Evolutionary conservation across 2,113 vertebrate species (phyloP), one percentile per base, ranked within the genome.

Genomic region (Furnarius figulus): DNA sequence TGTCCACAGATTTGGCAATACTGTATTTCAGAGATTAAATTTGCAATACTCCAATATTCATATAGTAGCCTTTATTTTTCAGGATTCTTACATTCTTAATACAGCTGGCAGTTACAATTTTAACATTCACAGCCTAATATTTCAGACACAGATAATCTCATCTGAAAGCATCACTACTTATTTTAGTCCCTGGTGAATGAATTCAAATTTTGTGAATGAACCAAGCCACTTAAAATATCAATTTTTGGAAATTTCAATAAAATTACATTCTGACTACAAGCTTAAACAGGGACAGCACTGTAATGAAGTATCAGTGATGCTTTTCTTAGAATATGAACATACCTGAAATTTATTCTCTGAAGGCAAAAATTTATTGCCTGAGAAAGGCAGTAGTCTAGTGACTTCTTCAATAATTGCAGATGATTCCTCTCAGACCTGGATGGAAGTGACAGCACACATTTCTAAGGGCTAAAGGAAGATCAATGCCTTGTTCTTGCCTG

Each of bases 391-490:
- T 14, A 62, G 15, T 8, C 24, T 73, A 46, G 21, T 55, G 21
- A 56, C 17, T 65, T 42, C 33, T 74, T 78, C 17, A 73, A 50
- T 72, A 76, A 88, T 61, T 2, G 0, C 27, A 82, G 12, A 13
- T 33, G 37, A 67, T 52, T 71, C 11, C 19, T 80, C 93, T 98
- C 30, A 98, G 9, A 94, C 96, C 95, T 98, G 97, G 81, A 97
- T 97, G 1, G 98, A 97, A 15, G 97, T 95, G 66, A 98, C 97
- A 2, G 95, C 96, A 53, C 53, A 96, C 96, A 98, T 97, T 98
- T 98, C 98, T 98, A 96, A 74, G 50, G 58, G 71, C 19, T 21
- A 44, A 50, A 94, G 19, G 23, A 30, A 59, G 25, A 59, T 24
- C n/a, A 46, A 28, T 58, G 39, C 4, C 39, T 63, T 79, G 35